Conservation (phyloP, 2,797 vertebrate genomes). For the Loriculus beryllinus region DNA sequence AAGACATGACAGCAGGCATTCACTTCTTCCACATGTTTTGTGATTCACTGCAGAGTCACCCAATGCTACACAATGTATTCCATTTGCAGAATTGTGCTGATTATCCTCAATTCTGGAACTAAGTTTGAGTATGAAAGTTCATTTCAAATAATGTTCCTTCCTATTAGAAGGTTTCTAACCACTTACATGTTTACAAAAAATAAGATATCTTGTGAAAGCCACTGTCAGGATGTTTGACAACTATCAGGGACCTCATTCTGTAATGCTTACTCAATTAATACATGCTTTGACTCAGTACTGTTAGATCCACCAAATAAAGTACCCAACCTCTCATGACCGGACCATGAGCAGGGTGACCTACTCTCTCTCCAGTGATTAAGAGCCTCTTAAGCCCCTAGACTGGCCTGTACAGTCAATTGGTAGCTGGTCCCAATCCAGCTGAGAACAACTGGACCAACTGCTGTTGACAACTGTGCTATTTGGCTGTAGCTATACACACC, state of each 20-base stretch:
- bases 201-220: not conserved
- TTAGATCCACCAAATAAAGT: not conserved
- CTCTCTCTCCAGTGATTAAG: not conserved
- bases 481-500: not conserved
- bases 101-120: not conserved
- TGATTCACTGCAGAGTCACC: not conserved
- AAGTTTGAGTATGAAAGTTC: not conserved
- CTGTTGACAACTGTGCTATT: not conserved
- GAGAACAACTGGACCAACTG: not conserved
- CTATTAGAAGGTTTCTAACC: not conserved
- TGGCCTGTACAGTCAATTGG: not conserved
- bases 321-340: not conserved
- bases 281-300: not conserved
- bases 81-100: not conserved
- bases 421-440: not conserved
- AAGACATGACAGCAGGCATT: not conserved
- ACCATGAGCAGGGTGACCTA: not conserved
- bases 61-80: not conserved
- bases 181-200: not conserved
- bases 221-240: not conserved
- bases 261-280: not conserved
- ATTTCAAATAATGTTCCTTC: not conserved
- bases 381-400: not conserved
- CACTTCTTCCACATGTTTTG: not conserved
- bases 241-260: not conserved